Percentiles rank a stretch among this genome's conserved stretches.
These are phyloP conservation scores for Heliopora coerulea DNA, from an alignment of 92 coral and sea anemone species.

Conservation along the genomic window DNA sequence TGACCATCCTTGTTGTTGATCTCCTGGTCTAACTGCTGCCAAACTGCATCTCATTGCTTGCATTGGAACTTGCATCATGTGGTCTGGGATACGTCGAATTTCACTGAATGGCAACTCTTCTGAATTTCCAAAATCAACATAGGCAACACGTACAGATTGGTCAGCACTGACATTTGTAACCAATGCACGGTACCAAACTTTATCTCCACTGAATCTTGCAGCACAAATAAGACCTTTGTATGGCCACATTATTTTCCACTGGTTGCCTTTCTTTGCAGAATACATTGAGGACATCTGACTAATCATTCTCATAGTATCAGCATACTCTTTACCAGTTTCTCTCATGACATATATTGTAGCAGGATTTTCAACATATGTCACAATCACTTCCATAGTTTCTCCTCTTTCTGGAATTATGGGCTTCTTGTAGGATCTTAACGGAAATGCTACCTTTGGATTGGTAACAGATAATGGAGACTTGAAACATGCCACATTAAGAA, in stretches of 20 bases:
- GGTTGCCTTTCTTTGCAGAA: conserved; percentile 43
- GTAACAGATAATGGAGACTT: conserved; percentile 77
- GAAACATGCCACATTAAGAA: conserved; percentile 91
- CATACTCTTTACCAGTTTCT: conserved; percentile 24
- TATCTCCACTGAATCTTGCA: conserved; percentile 82
- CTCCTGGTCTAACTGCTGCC: conserved; percentile 66
- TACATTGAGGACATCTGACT: conserved; percentile 22
- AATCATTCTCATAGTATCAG: conserved; percentile 13
- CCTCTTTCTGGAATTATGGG: conserved; percentile 4
- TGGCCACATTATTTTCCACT: conserved; percentile 82
- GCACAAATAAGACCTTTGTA: conserved; percentile 93
- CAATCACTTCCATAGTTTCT: conserved; percentile 22
- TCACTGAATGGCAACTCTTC: conserved; percentile 79
- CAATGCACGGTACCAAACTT: conserved; percentile 91
- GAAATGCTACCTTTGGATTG: conserved; percentile 47
- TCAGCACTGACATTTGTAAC: conserved; percentile 80
- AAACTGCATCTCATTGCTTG: conserved; percentile 70
- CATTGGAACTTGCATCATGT: conserved; percentile 62
- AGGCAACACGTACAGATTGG: conserved; percentile 71
- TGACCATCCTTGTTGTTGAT: conserved; percentile 59
- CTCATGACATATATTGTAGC: conserved; percentile 12
- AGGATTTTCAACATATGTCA: conserved; percentile 9
- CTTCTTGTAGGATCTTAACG: conserved; percentile 11
- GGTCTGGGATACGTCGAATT: conserved; percentile 85
- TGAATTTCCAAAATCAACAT: conserved; percentile 90